Evolutionary conservation across 1,140 invertebrate species (phyloP), one percentile per base, ranked within the genome.

Genomic region (Heterodera carotae): DNA sequence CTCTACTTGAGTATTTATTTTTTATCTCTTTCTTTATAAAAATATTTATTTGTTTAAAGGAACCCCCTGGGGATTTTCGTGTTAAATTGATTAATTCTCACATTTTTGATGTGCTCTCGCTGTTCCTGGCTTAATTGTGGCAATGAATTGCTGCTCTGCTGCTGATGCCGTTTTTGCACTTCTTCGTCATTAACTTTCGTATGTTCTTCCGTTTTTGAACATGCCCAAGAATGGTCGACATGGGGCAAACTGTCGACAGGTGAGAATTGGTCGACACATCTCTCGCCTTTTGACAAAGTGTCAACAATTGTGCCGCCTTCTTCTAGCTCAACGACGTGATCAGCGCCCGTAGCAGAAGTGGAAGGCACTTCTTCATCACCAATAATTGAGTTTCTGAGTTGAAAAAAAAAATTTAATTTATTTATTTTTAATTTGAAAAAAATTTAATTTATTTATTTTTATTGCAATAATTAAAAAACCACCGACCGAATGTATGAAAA

Each of bases 41-140:
- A n/a, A n/a, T 60, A 67, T 48, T 72, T 48, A 25, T 39, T 10
- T 12, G 31, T 69, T 36, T 1, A 39, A 76, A 67, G 6, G 6
- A 43, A 43, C 39, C 2, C 39, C 12, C 12, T 8, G 12, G 12
- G 6, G 0, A 25, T 69, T 69, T 76, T 43, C 1, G 1, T 25
- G 25, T 10, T 3, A 39, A n/a, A n/a, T n/a, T 2, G 79, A 43
- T 25, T 43, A 75, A 34, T 59, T 36, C 29, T 39, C 29, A 80
- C 79, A 31, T 79, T 69, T 59, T 74, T 76, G 43, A 80, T 80
- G 25, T 80, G 79, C 75, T 80, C 72, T 68, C 43, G 64, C 36
- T 80, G 79, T 31, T 74, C 79, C 10, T 71, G 60, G 53, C 33
- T 80, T n/a, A 80, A 39, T 15, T n/a, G 29, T 8, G 78, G 78